A percentile compares a stretch with the other conserved stretches of the same genome.
Conservation (phyloP, 2,888 invertebrate species). For the Chaetogeoica ovagalla region DNA sequence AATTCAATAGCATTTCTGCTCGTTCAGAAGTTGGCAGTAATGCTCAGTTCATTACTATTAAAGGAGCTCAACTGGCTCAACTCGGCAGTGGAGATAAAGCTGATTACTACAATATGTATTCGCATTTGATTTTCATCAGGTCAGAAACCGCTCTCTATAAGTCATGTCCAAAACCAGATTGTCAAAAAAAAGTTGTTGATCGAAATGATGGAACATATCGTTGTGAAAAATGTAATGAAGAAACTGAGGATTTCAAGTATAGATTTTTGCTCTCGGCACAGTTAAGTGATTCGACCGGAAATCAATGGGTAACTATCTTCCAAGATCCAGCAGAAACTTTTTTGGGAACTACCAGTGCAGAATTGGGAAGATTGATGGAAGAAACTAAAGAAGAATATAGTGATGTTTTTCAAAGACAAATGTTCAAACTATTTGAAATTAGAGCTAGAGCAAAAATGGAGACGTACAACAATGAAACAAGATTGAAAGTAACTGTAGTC, state of each 20-base stretch:
- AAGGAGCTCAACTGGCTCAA: slow-evolving; percentile 72
- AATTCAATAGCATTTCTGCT: slow-evolving; percentile 64
- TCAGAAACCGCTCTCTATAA: slow-evolving; percentile 86
- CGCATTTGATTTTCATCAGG: slow-evolving; percentile 75
- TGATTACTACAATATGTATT: slow-evolving; percentile 80
- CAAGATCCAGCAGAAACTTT: slow-evolving; percentile 80
- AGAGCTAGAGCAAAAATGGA: slow-evolving; percentile 88
- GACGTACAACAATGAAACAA: slow-evolving; percentile 76
- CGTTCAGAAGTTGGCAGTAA: slow-evolving; percentile 57
- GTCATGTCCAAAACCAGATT: slow-evolving; percentile 84
- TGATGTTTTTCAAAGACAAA: slow-evolving; percentile 71
- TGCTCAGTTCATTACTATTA: slow-evolving; percentile 71
- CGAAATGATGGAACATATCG: slow-evolving; percentile 83
- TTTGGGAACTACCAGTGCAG: slow-evolving; percentile 71
- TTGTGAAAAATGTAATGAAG: slow-evolving; percentile 92
- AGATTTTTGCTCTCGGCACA: slow-evolving; percentile 79
- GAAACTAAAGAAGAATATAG: slow-evolving; percentile 69
- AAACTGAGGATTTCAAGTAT: slow-evolving; percentile 83
- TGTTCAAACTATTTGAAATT: slow-evolving; percentile 80
- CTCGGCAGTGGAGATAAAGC: slow-evolving; percentile 76
- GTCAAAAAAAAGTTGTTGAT: slow-evolving; percentile 85
- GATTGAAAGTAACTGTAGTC: slow-evolving; percentile 76
- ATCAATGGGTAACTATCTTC: slow-evolving; percentile 90
- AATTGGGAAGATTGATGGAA: slow-evolving; percentile 67
- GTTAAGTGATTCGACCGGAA: slow-evolving; percentile 83